Evolutionary conservation across 2,113 vertebrate genomes (phyloP).

Genomic region (Chauna torquata): DNA sequence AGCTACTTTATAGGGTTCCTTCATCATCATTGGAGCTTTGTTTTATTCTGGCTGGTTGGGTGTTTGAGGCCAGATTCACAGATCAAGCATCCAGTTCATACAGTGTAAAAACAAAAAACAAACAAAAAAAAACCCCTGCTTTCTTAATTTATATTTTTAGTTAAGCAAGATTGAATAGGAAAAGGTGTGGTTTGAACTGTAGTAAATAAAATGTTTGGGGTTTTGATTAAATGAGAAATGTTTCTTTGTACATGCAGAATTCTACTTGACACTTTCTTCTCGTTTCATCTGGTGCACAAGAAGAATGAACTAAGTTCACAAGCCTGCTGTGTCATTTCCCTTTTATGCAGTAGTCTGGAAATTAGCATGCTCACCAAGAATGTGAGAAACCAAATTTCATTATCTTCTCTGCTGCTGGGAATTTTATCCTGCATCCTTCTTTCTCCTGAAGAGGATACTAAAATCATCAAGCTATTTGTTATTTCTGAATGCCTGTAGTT

Average conservation of each 20-base stretch:
- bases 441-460: background rate
- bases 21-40: rapidly evolving
- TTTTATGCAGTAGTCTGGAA: background rate
- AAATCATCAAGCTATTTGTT: background rate
- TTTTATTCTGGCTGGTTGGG: background rate
- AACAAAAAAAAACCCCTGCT: background rate
- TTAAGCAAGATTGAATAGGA: background rate
- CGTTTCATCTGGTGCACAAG: background rate
- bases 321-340: background rate
- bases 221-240: background rate
- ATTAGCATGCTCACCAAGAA: background rate
- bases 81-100: background rate
- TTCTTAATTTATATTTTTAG: background rate
- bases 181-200: background rate
- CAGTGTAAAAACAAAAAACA: background rate
- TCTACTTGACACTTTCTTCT: background rate
- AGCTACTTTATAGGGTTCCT: background rate
- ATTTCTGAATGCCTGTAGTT: background rate
- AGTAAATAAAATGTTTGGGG: background rate
- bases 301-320: background rate
- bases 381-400: background rate
- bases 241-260: background rate
- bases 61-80: background rate
- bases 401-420: background rate
- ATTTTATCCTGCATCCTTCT: background rate